phyloP scores from a whole-genome alignment of 1,140 invertebrate genomes.

The Druon quercuslanigerum region DNA sequence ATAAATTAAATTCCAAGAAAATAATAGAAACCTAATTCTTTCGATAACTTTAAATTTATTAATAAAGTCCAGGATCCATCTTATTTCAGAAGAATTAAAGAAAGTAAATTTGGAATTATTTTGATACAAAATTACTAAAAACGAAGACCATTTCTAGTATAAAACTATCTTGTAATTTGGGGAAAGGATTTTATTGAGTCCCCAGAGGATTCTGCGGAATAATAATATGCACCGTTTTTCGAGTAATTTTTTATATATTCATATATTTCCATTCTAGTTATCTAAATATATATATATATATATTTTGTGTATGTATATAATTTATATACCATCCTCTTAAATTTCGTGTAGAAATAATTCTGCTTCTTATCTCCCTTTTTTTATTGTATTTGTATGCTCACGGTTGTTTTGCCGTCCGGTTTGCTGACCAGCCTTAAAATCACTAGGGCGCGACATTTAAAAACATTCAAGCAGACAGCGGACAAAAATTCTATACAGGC shows the following conservation, averaged over 20 bases:
- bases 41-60: no score
- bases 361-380: constrained; percentile 52
- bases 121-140: not conserved
- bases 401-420: constrained; percentile 54
- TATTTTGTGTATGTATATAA: constrained; percentile 64
- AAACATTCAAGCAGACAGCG: constrained; percentile 60
- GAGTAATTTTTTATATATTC: constrained; percentile 57
- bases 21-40: no score
- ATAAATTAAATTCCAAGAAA: no score
- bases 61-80: no score
- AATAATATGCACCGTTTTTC: constrained; percentile 39
- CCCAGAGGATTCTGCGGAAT: constrained; percentile 45
- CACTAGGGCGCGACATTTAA: constrained; percentile 54
- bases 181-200: constrained; percentile 34
- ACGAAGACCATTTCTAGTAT: not conserved
- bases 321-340: constrained; percentile 66
- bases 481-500: constrained; percentile 57
- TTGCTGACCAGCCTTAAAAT: constrained; percentile 53
- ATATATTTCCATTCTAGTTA: constrained; percentile 67
- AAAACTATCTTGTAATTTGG: not conserved
- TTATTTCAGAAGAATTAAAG: no score
- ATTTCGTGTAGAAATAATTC: constrained; percentile 72
- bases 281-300: constrained; percentile 69
- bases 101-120: no score
- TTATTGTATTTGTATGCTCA: constrained; percentile 62